Evolutionary conservation across 2,888 invertebrate species (phyloP), one percentile per base, ranked within the genome.

Genomic region (Crematogaster levior): DNA sequence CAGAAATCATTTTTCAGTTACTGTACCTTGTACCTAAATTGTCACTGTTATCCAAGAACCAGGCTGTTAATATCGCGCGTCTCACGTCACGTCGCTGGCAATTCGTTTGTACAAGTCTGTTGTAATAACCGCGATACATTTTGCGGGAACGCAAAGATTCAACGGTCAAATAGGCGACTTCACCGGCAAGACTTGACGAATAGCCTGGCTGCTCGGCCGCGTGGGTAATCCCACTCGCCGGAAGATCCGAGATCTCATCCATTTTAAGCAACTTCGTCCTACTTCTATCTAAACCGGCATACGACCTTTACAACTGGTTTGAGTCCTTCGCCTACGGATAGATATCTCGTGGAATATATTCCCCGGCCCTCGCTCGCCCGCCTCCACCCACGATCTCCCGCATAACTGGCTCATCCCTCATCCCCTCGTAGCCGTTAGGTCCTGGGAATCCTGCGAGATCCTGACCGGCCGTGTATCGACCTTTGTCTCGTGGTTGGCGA

Each of bases 201-300:
- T 90, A 85, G 88, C 88, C 68, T 74, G 60, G 75, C 85, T 80
- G 75, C 85, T 80, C 86, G 87, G 82, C 89, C 89, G 74, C 83
- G 81, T 79, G 84, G 88, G 90, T 91, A 91, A 91, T 91, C 90
- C n/a, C 90, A 91, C 90, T 92, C 87, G 88, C 84, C 84, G 85
- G 85, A 77, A 90, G 87, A 89, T 91, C 85, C 88, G 88, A 87
- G 86, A 90, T 87, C 90, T 91, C 90, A 91, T 91, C 90, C 90
- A 91, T 91, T 91, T 91, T 90, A 90, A 91, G 88, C 90, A 89
- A 92, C 89, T 90, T 85, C 90, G 88, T 91, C 85, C 91, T 83
- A 89, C 87, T 88, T 90, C 88, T 85, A 74, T 43, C 60, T 63
- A 77, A 66, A 43, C 46, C 43, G 27, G 65, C 70, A 30, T 72